Evolutionary conservation across 2,797 vertebrate species (phyloP).

Genomic region (Sebastes elongatus): DNA sequence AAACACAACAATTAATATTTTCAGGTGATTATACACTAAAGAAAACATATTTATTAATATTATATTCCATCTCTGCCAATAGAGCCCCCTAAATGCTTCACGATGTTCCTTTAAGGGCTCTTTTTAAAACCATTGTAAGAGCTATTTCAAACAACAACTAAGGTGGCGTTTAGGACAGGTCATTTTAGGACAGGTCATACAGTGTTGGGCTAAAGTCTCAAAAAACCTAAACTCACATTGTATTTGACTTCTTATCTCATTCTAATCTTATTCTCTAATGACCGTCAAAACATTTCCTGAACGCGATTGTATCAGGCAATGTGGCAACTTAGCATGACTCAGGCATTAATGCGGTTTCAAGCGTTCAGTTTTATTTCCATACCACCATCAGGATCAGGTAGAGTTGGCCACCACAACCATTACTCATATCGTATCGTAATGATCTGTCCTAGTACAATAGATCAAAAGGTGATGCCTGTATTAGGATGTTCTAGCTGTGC

Average conservation of each 20-base stretch:
- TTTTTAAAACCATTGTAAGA: not conserved
- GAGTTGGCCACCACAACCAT: not conserved
- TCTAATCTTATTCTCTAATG: not conserved
- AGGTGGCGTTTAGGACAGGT: not conserved
- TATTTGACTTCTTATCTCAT: not conserved
- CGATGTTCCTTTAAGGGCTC: too few relatives aligned
- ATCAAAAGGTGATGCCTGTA: not conserved
- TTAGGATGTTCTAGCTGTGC: not conserved
- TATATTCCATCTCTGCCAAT: not conserved
- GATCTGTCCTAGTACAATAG: not conserved
- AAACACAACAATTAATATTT: too few relatives aligned
- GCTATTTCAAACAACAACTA: not conserved
- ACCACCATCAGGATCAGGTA: not conserved
- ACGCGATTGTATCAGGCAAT: not conserved
- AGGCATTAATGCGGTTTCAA: not conserved
- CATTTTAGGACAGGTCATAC: not conserved
- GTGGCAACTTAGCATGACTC: not conserved
- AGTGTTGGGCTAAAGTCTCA: not conserved
- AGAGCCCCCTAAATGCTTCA: not conserved
- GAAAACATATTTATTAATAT: too few relatives aligned
- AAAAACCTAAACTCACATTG: not conserved
- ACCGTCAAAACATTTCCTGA: not conserved
- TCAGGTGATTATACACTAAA: too few relatives aligned
- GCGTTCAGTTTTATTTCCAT: not conserved
- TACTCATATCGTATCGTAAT: not conserved